Base-by-base conservation (phyloP, 2,113 vertebrate genomes). In the Coreoperca whiteheadi region DNA sequence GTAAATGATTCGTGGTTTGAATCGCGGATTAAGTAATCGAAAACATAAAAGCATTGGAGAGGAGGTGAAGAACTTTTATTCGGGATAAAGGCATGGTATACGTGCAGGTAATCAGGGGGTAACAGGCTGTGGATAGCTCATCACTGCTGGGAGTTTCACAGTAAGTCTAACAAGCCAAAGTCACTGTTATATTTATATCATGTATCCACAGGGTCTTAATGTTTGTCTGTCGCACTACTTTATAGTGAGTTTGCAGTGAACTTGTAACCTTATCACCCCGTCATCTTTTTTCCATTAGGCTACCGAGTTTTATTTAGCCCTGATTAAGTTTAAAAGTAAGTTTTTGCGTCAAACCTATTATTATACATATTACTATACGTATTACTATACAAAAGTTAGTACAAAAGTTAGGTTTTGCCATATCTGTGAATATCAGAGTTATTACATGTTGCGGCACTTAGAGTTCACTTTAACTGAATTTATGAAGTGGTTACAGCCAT, bases 161-260 rank as follows among this genome's bases (percentile, higher is more conserved):
- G 92, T 93, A 88, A 92, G 91, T 90, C 53, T 68, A 15, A 68
- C 57, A 11, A 51, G 3, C 21, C 43, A 28, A 70, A 68, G n/a
- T 65, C 8, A 37, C 2, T 21, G 4, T 69, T 20, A 60, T 46
- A 71, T 1, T 37, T 3, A 4, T 25, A 9, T 41, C 8, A 39
- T 46, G 5, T 14, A 41, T 23, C 10, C 7, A 25, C 46, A 8
- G 18, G 3, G n/a, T 64, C 18, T 53, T 34, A n/a, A 73, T 72
- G n/a, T 54, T 39, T 43, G 6, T 57, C 11, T 69, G 5, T 12
- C 7, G 21, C 48, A 14, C 39, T 64, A 14, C 39, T 64, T 53
- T 16, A 10, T 1, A 15, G 1, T 34, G 8, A 39, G 1, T 60
- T 32, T 16, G 21, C 25, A 10, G 6, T 50, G 4, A 70, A 69